Base-by-base conservation (phyloP, 1,140 invertebrate genomes). In the Neelides sp. region DNA sequence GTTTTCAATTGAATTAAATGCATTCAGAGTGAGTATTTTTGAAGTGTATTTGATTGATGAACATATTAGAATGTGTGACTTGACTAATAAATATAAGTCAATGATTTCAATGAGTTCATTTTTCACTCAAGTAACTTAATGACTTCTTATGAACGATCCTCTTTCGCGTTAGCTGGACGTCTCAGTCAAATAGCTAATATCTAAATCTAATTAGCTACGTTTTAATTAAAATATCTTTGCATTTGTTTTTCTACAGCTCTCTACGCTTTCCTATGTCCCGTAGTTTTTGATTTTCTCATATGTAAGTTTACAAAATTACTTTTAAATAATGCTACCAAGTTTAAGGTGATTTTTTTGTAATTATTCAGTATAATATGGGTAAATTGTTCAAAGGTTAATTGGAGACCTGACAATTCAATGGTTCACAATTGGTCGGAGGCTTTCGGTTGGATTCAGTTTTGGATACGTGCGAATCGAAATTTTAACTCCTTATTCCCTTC, bases 381-480 rank as follows among this genome's bases (percentile, higher is more conserved):
- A 48, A 34, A 22, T 49, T 40, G 3, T 50, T 62, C 65, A 30
- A 62, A 72, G 70, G 50, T 55, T 73, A 37, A 30, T 72, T 19
- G 71, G 68, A n/a, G 68, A 69, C 53, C 56, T 73, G 40, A 43
- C 73, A 17, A 69, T 66, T 54, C 53, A 71, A 15, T 72, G 68
- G 39, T 60, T 50, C 32, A 39, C 37, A 4, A 43, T 45, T 69
- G 64, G 69, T 22, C 63, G 66, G 51, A 64, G 63, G 27, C 64
- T 67, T 36, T 64, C 66, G 4, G 60, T 64, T 39, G 52, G 62
- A 10, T 74, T 65, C 57, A 69, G 68, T n/a, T 74, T 73, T 65
- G 72, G 72, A 59, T 72, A 69, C 63, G 68, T 69, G 44, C 61
- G 73, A 52, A 70, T 72, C 64, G 72, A 74, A 63, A 72, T 73